phyloP scores from a whole-genome alignment of 2,113 vertebrate genomes.

The Crotalus tigris region DNA sequence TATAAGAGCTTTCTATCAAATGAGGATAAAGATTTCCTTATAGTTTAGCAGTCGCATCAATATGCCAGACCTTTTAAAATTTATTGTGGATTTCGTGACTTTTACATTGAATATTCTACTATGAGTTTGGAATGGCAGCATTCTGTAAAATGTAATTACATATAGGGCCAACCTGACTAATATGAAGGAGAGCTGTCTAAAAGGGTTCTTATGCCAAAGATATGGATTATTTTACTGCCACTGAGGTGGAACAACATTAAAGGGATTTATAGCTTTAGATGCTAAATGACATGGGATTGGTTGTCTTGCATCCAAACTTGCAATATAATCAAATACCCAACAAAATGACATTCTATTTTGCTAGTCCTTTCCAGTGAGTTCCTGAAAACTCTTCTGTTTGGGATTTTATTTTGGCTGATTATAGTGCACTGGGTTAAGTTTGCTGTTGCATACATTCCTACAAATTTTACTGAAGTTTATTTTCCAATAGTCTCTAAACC shows the following conservation, averaged over 20 bases:
- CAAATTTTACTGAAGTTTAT: no score
- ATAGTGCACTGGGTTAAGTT: neutral
- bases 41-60: neutral
- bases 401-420: constrained; percentile 8
- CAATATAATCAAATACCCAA: neutral
- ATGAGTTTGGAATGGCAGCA: neutral
- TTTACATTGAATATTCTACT: neutral
- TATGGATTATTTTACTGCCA: neutral
- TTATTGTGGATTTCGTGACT: neutral
- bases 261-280: neutral
- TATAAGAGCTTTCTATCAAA: neutral
- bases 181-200: neutral
- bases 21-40: neutral
- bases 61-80: neutral
- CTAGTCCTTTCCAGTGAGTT: neutral
- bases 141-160: neutral
- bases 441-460: neutral
- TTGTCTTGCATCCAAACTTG: neutral
- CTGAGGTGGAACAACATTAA: neutral
- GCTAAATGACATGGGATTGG: neutral
- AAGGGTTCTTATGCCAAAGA: neutral
- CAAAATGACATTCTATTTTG: neutral
- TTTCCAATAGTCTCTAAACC: no score
- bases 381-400: neutral
- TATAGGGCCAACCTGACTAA: neutral